These are phyloP conservation scores for Hystrix cristata DNA, from an alignment of 2,113 vertebrate genomes.

Conservation along the genomic window DNA sequence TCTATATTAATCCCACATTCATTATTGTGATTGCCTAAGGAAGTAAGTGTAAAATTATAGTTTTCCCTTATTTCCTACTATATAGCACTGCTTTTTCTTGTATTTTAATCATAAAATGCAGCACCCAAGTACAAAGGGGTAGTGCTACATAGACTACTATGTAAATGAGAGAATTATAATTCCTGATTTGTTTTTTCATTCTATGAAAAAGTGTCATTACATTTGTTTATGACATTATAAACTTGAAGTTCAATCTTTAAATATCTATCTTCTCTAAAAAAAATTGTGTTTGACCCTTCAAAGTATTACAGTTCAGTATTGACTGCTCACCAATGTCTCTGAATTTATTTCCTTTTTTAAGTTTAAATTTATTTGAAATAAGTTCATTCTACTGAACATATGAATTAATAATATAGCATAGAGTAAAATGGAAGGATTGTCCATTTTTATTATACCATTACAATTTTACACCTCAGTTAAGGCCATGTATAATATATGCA, in stretches of 20 bases:
- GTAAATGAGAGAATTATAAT: background rate
- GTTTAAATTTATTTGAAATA: background rate
- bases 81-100: background rate
- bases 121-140: background rate
- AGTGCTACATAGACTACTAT: background rate
- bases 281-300: constrained; percentile 3
- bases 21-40: background rate
- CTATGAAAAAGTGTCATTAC: background rate
- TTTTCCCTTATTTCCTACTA: background rate
- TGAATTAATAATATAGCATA: background rate
- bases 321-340: background rate
- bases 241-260: background rate
- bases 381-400: background rate
- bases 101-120: constrained; percentile 10
- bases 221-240: background rate
- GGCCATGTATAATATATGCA: background rate
- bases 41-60: background rate
- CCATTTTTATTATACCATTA: background rate
- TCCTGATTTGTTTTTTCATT: background rate
- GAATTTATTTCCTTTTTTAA: constrained; percentile 39
- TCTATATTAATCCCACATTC: background rate
- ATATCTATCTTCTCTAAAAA: background rate
- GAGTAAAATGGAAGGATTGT: constrained; percentile 50
- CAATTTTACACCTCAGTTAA: background rate
- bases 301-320: background rate